phyloP scores from a whole-genome alignment of 2,888 invertebrate species.

The Anthophora plumipes region DNA sequence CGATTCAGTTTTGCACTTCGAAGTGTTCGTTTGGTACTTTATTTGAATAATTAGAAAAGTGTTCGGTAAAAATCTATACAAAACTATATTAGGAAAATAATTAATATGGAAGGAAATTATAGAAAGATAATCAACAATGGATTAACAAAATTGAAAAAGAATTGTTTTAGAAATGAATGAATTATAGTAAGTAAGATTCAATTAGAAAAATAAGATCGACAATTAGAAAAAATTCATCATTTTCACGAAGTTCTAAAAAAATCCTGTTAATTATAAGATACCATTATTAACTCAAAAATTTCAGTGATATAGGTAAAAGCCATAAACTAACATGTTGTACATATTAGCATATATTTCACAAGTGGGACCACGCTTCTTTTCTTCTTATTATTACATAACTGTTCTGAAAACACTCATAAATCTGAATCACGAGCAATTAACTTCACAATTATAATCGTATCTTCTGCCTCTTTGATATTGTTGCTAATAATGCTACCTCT shows the following conservation, averaged over 20 bases:
- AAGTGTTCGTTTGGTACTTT: not conserved
- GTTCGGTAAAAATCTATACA: no score
- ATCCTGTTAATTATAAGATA: no score
- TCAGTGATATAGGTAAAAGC: not conserved
- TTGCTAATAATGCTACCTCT: slow-evolving; percentile 8
- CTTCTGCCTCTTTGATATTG: not conserved
- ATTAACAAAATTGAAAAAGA: no score
- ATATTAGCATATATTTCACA: not conserved
- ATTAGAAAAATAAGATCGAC: no score
- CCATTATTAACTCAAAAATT: no score
- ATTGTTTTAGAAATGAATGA: no score
- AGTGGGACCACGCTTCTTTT: not conserved
- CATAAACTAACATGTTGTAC: not conserved
- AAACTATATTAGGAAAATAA: no score
- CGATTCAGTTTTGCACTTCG: not conserved
- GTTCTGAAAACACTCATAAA: not conserved
- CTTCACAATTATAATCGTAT: not conserved
- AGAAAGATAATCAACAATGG: no score
- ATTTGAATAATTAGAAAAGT: not conserved
- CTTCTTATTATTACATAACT: not conserved
- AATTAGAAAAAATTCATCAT: no score
- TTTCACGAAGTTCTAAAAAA: no score
- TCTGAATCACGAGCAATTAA: not conserved
- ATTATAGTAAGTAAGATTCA: no score
- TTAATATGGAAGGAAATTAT: no score